Base-by-base conservation (phyloP, 2,888 invertebrate species). In the Pherbina coryleti region DNA sequence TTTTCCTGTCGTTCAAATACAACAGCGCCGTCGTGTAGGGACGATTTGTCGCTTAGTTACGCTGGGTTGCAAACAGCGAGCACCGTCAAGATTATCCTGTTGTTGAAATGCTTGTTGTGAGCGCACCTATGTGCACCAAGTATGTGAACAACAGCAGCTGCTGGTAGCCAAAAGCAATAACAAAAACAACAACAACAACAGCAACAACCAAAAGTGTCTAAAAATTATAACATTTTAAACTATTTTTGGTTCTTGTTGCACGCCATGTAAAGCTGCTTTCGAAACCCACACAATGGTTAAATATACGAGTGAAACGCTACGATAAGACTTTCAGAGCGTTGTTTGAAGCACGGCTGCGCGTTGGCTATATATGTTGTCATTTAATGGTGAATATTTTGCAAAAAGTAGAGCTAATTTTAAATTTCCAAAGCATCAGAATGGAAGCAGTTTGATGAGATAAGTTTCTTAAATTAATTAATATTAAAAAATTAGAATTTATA, bases 241-340 rank as follows among this genome's bases (percentile, higher is more conserved):
- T 69, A 17, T 25, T 19, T 11, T 34, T 51, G 17, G 25, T 70
- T 49, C 66, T 64, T 53, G 64, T 28, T 64, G 51, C 64, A 74
- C 11, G 31, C 49, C 64, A 64, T 53, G 34, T 19, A 70, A 70
- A 74, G 51, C 51, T 64, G 60, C 74, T 78, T 74, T 71, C 28
- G 53, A 49, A 49, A 72, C 57, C 67, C 44, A 31, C 31, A 66
- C 75, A 69, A 67, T 66, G 44, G 72, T 37, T 25, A 17, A 75
- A 64, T 55, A 31, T 55, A 25, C n/a, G n/a, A n/a, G n/a, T n/a
- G n/a, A 60, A 44, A 34, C 8, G 69, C 44, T 11, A 14, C 11
- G 44, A 14, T 11, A 44, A 14, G 14, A 7, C 44, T 44, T 44
- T 44, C 11, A 2, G 14, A 44, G 1, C 8, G 44, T 3, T 14